A percentile compares a stretch with the other conserved stretches of the same genome.
Evolutionary conservation across 2,113 vertebrate species (phyloP).

Genomic region (Parotia lawesii): DNA sequence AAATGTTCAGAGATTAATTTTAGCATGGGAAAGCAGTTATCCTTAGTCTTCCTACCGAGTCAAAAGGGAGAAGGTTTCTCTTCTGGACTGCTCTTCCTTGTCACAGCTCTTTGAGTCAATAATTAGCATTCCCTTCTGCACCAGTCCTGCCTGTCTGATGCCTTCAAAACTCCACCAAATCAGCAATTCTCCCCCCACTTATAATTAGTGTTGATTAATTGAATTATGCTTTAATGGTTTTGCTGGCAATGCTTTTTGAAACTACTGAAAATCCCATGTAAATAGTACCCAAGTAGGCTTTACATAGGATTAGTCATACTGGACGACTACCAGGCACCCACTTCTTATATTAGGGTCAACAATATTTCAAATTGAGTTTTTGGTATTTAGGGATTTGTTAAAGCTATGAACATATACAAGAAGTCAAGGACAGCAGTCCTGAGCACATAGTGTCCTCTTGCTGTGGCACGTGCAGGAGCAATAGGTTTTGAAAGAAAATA

Average conservation of each 20-base stretch:
- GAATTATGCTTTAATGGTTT: not conserved
- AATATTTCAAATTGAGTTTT: not conserved
- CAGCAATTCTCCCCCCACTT: not conserved
- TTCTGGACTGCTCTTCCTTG: not conserved
- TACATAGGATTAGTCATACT: not conserved
- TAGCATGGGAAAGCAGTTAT: not conserved
- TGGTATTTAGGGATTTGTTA: not conserved
- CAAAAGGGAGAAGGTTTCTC: not conserved
- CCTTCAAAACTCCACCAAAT: not conserved
- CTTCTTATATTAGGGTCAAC: not conserved
- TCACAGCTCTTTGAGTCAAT: not conserved
- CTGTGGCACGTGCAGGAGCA: not conserved
- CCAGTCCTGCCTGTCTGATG: not conserved
- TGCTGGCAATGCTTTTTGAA: not conserved
- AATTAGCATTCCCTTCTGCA: not conserved
- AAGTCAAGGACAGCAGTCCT: not conserved
- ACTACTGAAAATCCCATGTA: not conserved
- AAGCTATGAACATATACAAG: not conserved
- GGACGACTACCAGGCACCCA: not conserved
- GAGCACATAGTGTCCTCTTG: not conserved
- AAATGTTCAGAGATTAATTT: not conserved
- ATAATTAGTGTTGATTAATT: not conserved
- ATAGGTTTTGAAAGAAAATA: not conserved
- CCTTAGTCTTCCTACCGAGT: not conserved
- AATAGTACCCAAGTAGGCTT: not conserved